Base-by-base conservation (phyloP, 2,113 vertebrate species). In the Noctilio leporinus region DNA sequence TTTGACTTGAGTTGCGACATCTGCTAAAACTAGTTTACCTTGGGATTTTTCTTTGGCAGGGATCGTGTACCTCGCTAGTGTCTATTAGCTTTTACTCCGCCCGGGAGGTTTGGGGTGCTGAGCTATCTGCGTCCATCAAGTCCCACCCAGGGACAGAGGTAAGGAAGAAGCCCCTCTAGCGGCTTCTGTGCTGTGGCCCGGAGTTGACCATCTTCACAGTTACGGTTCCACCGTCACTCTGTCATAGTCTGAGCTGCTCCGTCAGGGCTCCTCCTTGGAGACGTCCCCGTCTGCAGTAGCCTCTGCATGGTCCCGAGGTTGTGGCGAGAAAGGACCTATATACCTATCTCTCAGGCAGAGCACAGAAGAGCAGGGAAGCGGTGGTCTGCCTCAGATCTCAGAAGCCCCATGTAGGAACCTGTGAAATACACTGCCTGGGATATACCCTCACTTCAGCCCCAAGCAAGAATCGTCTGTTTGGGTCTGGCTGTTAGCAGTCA, bases 191-290 rank as follows among this genome's bases (percentile, higher is more conserved):
- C 28, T 8, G 16, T 3, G 19, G 38, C 43, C 30, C 8, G 4
- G 40, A 7, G 43, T 19, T 28, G 4, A 38, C 10, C 4, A 14
- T 47, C 7, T 22, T 8, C n/a, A 3, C 9, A n/a, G 59, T 0
- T 53, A 22, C 11, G 80, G 5, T 5, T 6, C n/a, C 20, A 30
- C 43, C 9, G 17, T 8, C 26, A 5, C 28, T 53, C 26, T 16
- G 6, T 43, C 38, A 4, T 24, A 1, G 3, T 59, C 33, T 4
- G 73, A 87, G 53, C 24, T 30, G 24, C 30, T 17, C 9, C 1
- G 24, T 38, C 35, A 30, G 45, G 35, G 45, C 12, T 17, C 30
- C 8, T 65, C 55, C 26, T 4, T 22, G 33, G 26, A 80, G 64
- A 28, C n/a, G 65, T 28, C 51, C 14, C 9, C 10, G 78, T 65